Percentiles rank a stretch among this genome's conserved stretches.
Evolutionary conservation across 2,797 vertebrate species (phyloP).

Genomic region (Molossus molossus): DNA sequence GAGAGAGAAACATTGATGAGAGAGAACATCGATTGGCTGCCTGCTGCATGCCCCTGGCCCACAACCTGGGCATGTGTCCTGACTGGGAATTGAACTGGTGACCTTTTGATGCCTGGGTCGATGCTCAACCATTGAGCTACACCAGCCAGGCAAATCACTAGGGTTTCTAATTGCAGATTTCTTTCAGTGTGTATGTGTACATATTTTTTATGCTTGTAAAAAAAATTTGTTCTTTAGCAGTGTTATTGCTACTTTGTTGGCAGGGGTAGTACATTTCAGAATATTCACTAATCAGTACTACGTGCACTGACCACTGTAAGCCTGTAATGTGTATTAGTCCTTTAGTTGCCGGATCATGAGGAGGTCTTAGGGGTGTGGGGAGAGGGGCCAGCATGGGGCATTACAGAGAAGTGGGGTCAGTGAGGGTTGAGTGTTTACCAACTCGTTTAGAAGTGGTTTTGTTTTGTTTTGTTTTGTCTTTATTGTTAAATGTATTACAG

Average conservation of each 20-base stretch:
- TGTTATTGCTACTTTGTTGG: not conserved
- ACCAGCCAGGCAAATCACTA: no score
- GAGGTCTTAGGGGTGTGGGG: not conserved
- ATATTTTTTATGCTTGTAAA: not conserved
- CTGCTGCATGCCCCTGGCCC: no score
- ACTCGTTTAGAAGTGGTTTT: not conserved
- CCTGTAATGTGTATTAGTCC: not conserved
- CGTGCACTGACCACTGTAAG: not conserved
- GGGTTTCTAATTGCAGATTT: not conserved
- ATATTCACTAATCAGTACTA: not conserved
- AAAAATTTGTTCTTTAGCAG: not conserved
- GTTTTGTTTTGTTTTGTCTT: no score
- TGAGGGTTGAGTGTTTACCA: not conserved
- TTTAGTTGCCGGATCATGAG: not conserved
- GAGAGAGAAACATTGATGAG: no score
- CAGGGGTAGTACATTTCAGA: not conserved
- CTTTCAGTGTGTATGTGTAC: not conserved
- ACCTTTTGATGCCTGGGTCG: no score
- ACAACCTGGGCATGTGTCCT: no score
- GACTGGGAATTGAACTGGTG: no score
- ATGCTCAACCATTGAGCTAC: no score
- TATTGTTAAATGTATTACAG: no score
- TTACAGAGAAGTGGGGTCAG: not conserved
- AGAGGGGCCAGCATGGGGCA: not conserved
- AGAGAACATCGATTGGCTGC: no score